Conservation (phyloP, 2,888 invertebrate species). For the Dromius quadrimaculatus region DNA sequence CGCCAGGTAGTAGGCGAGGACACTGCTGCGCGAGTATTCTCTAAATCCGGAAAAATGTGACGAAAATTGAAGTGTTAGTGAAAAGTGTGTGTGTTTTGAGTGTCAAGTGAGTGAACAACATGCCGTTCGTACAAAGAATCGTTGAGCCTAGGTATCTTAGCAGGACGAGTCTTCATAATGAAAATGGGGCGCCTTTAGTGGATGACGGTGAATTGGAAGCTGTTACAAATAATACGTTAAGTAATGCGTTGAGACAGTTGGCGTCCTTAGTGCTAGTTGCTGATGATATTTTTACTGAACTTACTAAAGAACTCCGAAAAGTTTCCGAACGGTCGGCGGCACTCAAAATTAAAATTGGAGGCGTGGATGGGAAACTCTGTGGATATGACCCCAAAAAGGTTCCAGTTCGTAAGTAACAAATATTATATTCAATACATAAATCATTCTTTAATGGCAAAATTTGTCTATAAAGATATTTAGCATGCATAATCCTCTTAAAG, state of each 20-base stretch:
- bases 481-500: no score
- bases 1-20: slow-evolving; percentile 1
- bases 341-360: slow-evolving; percentile 77
- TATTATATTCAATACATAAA: no score
- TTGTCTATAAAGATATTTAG: no score
- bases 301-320: slow-evolving; percentile 80
- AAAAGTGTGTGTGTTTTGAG: slow-evolving; percentile 12
- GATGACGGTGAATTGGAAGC: slow-evolving; percentile 85
- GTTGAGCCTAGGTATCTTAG: slow-evolving; percentile 86
- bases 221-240: slow-evolving; percentile 87
- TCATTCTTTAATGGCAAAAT: no score
- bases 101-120: slow-evolving; percentile 60
- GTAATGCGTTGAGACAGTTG: slow-evolving; percentile 86
- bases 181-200: slow-evolving; percentile 72
- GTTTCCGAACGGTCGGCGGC: slow-evolving; percentile 80
- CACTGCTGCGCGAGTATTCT: not conserved
- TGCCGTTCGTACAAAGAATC: slow-evolving; percentile 90
- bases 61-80: slow-evolving; percentile 10
- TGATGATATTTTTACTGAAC: slow-evolving; percentile 87
- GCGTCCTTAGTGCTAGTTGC: slow-evolving; percentile 86
- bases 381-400: slow-evolving; percentile 89
- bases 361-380: slow-evolving; percentile 78
- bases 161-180: slow-evolving; percentile 74
- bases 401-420: slow-evolving; percentile 96
- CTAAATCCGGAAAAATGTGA: not conserved